A percentile compares a stretch with the other conserved stretches of the same genome.
Evolutionary conservation across 2,113 vertebrate species (phyloP).

Genomic region (Gadus macrocephalus): DNA sequence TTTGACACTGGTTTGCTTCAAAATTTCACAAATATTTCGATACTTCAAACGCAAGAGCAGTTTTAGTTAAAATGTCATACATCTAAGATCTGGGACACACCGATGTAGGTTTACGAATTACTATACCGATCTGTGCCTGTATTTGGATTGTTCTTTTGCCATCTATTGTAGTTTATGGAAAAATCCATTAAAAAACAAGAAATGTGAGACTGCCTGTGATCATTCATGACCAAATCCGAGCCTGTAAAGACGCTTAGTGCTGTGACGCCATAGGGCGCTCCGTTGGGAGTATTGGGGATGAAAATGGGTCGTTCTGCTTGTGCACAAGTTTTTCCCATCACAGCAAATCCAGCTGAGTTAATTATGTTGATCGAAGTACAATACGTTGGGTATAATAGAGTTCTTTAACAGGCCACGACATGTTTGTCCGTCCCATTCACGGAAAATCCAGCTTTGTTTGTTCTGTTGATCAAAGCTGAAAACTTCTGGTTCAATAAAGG

Average conservation of each 20-base stretch:
- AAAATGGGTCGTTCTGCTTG: too few relatives aligned
- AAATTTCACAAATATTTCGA: slow-evolving; percentile 44
- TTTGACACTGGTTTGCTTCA: slow-evolving; percentile 52
- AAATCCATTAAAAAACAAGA: slow-evolving; percentile 65
- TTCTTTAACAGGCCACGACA: too few relatives aligned
- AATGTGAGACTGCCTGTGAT: slow-evolving; percentile 37
- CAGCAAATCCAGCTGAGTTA: too few relatives aligned
- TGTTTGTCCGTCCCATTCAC: too few relatives aligned
- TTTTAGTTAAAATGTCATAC: slow-evolving; percentile 15
- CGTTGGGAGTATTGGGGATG: too few relatives aligned
- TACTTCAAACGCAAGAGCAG: slow-evolving; percentile 22
- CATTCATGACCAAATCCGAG: slow-evolving; percentile 3
- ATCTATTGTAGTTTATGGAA: slow-evolving; percentile 85
- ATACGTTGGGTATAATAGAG: too few relatives aligned
- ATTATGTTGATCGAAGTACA: too few relatives aligned
- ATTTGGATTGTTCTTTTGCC: slow-evolving; percentile 87
- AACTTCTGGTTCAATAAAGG: too few relatives aligned
- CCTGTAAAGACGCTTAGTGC: not conserved
- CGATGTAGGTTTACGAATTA: slow-evolving; percentile 69
- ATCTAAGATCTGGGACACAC: slow-evolving; percentile 39
- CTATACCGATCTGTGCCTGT: slow-evolving; percentile 83
- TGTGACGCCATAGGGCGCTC: slow-evolving; percentile 3
- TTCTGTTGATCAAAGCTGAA: too few relatives aligned
- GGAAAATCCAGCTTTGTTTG: too few relatives aligned
- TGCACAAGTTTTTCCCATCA: too few relatives aligned